Evolutionary conservation across 2,113 vertebrate genomes (phyloP), one percentile per base, ranked within the genome.

Genomic region (Rynchops niger): DNA sequence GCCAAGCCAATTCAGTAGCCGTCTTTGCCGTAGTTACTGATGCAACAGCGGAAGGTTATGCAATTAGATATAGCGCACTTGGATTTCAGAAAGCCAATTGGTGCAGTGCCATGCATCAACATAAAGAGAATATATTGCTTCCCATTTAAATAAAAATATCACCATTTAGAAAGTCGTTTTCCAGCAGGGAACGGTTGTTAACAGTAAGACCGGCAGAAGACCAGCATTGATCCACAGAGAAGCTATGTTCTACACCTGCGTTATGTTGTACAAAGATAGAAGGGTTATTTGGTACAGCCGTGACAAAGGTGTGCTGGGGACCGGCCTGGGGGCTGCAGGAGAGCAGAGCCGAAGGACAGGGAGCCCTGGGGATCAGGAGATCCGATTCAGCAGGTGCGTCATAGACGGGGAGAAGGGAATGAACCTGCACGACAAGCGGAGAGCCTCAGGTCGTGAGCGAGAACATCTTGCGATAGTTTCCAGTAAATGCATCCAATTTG

Each of bases 161-260:
- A 1, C 36, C 26, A 56, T 9, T 63, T 43, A 45, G 81, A 43
- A 69, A 21, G 12, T 27, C 1, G 20, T 56, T 70, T 65, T 55
- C 42, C 55, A 67, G 42, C 69, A 55, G 45, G 59, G 55, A 56
- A 14, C 2, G 14, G 34, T 26, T 91, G 73, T 32, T 63, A 59
- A 74, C 22, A 25, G 59, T 7, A 5, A 50, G 70, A 59, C 16
- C 67, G 30, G 36, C 59, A 42, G 83, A 81, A 62, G 72, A 36
- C 9, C 26, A 52, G 47, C 8, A 1, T 56, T 12, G 25, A 42
- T 7, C 15, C 17, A 10, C 38, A 47, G 80, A 15, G 47, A 6
- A 47, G 72, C 17, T 3, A 0, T 0, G 38, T 29, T 29, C 55
- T 4, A 1, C 5, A 4, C 30, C 20, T 42, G 21, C 1, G 1